Evolutionary conservation across 92 coral and sea anemone genomes (phyloP).

Genomic region (Muricea muricata): DNA sequence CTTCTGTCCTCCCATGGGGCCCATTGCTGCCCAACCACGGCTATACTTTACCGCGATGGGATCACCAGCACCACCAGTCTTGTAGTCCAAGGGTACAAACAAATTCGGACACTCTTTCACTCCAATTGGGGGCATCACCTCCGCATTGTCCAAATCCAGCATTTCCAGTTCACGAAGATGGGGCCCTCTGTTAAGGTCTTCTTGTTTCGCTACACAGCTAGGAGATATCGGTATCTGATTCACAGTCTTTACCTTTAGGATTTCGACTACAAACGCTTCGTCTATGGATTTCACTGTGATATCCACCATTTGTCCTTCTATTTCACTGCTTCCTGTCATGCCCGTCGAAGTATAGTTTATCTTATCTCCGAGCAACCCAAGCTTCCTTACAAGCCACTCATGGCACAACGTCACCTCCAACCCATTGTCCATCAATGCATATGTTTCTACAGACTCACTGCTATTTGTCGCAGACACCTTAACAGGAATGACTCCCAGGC

Average conservation of each 20-base stretch:
- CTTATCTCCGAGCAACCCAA: conserved; percentile 62
- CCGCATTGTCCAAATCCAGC: too few species aligned
- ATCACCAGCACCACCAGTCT: neutral
- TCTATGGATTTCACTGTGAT: too few species aligned
- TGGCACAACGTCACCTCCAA: conserved; percentile 75
- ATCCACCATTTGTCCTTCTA: conserved; percentile 58
- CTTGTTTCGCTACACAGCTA: too few species aligned
- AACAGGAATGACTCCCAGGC: conserved; percentile 74
- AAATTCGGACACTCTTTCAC: too few species aligned
- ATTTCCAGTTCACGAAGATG: too few species aligned
- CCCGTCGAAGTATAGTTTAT: conserved; percentile 64
- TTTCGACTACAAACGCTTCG: too few species aligned
- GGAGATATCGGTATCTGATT: too few species aligned
- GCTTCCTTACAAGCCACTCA: conserved; percentile 47
- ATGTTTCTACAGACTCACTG: conserved; percentile 42
- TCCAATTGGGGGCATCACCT: too few species aligned
- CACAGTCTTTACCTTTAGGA: too few species aligned
- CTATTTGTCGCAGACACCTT: conserved; percentile 64
- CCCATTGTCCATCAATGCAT: conserved; percentile 73
- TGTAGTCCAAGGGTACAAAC: too few species aligned
- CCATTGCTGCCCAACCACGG: neutral
- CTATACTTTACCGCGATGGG: neutral
- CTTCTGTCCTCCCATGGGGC: neutral
- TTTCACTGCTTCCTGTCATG: conserved; percentile 63
- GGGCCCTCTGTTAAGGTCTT: too few species aligned